phyloP scores from a whole-genome alignment of 2,113 vertebrate species.

The Narcine bancroftii region DNA sequence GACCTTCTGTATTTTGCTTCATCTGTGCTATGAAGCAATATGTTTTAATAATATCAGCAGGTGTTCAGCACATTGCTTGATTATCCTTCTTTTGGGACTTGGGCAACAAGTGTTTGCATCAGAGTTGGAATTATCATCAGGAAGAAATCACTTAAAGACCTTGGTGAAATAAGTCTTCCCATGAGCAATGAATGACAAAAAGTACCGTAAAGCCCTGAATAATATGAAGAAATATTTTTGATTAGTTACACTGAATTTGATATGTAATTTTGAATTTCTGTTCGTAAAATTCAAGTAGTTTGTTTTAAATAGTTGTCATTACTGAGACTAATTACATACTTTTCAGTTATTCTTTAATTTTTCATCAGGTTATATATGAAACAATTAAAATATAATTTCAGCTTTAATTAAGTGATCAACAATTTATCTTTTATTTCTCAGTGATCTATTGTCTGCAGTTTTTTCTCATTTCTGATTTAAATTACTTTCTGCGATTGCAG shows the following conservation, averaged over 20 bases:
- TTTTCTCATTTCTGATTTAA: not conserved
- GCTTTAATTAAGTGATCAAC: conserved; percentile 23
- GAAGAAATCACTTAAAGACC: conserved; percentile 50
- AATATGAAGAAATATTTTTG: not conserved
- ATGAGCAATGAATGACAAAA: conserved; percentile 45
- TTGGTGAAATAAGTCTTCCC: conserved; percentile 58
- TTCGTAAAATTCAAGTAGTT: not conserved
- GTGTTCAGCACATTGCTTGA: conserved; percentile 55
- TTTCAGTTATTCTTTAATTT: conserved; percentile 13
- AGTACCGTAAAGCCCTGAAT: conserved; percentile 45
- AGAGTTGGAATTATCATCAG: conserved; percentile 50
- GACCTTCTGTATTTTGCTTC: conserved; percentile 8
- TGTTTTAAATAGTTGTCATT: conserved; percentile 4
- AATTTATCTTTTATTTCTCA: not conserved
- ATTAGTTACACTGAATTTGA: not conserved
- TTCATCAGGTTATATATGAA: not conserved
- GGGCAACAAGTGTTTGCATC: conserved; percentile 46
- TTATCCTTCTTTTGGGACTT: conserved; percentile 50
- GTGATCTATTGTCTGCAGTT: not conserved
- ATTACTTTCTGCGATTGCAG: not conserved
- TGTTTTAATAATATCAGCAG: conserved; percentile 52
- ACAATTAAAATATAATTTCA: too few relatives aligned
- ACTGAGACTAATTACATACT: not conserved
- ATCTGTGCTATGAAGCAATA: not conserved
- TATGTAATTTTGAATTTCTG: not conserved